These are phyloP conservation scores for Indicator indicator DNA, from an alignment of 2,113 vertebrate genomes.

Conservation along the genomic window DNA sequence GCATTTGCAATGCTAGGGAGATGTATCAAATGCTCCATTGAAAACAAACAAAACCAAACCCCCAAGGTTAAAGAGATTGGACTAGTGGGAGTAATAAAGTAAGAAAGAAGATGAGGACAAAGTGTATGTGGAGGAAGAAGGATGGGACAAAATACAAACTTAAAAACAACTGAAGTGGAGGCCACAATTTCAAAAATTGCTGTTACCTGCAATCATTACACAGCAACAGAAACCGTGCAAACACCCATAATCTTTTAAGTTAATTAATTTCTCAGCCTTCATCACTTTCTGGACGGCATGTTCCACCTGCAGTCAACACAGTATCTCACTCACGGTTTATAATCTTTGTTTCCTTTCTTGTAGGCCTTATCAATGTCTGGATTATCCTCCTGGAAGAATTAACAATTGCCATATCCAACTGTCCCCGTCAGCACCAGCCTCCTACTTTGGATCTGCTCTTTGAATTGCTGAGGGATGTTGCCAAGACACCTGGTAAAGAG, in stretches of 20 bases:
- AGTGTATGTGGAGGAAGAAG: background rate
- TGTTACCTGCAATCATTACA: background rate
- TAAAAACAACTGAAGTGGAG: background rate
- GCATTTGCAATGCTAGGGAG: background rate
- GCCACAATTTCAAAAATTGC: background rate
- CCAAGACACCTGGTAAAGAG: conserved; percentile 86
- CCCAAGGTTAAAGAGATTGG: background rate
- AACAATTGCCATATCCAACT: conserved; percentile 93
- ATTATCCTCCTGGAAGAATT: conserved; percentile 94
- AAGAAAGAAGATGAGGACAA: background rate
- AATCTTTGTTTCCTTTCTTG: background rate
- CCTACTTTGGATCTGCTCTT: conserved; percentile 95
- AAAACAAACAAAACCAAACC: background rate
- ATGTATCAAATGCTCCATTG: background rate
- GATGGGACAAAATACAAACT: background rate
- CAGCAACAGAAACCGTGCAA: background rate
- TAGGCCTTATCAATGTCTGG: conserved; percentile 98
- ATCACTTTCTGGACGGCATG: background rate
- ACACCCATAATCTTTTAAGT: background rate
- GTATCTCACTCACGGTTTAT: background rate
- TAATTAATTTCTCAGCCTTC: background rate
- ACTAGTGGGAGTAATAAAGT: background rate
- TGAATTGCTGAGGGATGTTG: conserved; percentile 88
- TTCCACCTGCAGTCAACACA: background rate
- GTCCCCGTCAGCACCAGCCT: conserved; percentile 95